Conservation (phyloP, 2,797 vertebrate genomes). For the Ctenochaetus hawaiiensis region DNA sequence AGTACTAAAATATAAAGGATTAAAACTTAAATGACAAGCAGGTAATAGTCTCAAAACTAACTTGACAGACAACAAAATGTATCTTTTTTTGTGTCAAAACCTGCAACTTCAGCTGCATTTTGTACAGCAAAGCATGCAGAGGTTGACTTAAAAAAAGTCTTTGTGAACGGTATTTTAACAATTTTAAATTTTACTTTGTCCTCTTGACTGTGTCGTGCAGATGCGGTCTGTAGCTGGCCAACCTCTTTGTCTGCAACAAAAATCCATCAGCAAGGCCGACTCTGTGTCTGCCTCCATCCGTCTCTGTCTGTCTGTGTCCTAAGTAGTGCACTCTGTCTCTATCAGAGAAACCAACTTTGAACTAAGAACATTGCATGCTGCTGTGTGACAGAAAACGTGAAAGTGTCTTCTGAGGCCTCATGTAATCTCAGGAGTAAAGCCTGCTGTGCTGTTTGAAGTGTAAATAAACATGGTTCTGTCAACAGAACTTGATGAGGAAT, state of each 20-base stretch:
- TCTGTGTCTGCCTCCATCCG: slow-evolving; percentile 31
- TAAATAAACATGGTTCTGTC: slow-evolving; percentile 63
- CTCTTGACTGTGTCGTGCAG: not conserved
- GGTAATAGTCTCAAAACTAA: no score
- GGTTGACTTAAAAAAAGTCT: not conserved
- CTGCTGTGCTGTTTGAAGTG: slow-evolving; percentile 56
- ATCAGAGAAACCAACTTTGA: slow-evolving; percentile 45
- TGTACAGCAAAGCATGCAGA: not conserved
- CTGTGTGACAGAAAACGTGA: slow-evolving; percentile 34
- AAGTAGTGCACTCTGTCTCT: slow-evolving; percentile 42
- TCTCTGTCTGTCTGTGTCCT: slow-evolving; percentile 27
- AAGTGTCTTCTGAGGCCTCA: slow-evolving; percentile 38
- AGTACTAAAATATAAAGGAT: no score
- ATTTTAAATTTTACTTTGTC: slow-evolving; percentile 32
- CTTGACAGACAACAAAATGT: no score
- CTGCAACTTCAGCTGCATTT: not conserved
- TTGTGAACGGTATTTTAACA: not conserved
- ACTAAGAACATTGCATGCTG: slow-evolving; percentile 46
- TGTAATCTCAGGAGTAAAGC: slow-evolving; percentile 50
- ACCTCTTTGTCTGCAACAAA: slow-evolving; percentile 16
- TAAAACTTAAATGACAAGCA: no score
- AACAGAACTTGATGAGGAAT: slow-evolving; percentile 52
- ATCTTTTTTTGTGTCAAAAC: not conserved
- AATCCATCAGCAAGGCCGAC: slow-evolving; percentile 41
- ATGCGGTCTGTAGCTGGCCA: slow-evolving; percentile 17